Base-by-base conservation (phyloP, 2,888 invertebrate genomes). In the Idaea straminata region DNA sequence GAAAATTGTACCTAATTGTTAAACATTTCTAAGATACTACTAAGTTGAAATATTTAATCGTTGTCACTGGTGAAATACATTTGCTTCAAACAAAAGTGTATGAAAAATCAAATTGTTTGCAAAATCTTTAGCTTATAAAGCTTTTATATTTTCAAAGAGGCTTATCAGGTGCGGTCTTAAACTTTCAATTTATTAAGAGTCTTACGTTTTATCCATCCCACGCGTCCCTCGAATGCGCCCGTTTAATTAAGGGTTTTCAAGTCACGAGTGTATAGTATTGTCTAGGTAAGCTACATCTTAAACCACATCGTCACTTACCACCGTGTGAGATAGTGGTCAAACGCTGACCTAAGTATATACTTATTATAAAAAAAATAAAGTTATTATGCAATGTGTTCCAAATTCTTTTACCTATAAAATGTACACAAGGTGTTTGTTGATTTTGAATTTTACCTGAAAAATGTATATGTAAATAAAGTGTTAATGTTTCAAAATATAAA, bases 401-500 rank as follows among this genome's bases (percentile, higher is more conserved):
- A 59, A 59, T 59, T 59, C 5, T 7, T 25, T 59, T 59, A n/a
- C 34, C 25, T 25, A 25, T 25, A 59, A 59, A 64, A 36, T 72
- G 68, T 67, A 75, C 76, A 76, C 74, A 60, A 74, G 71, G 76
- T 78, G 75, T 76, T 76, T 69, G 70, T 69, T 66, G 68, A 66
- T 64, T 62, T 73, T 63, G 47, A 61, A 59, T 25, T 80, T 69
- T 74, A 70, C 66, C 68, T 72, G 34, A 59, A 59, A 59, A 59
- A 70, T 64, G 70, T 75, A 72, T 72, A 72, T 72, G 66, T 72
- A 64, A 73, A 73, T 74, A 76, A 81, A 76, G 80, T 64, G 71
- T 77, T 77, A 72, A 75, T 74, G 72, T 67, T 71, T 78, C 69
- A 72, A 75, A 76, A 75, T 68, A 70, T 77, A 69, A 73, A 69